Evolutionary conservation across 2,113 vertebrate species (phyloP).

Genomic region (Hippocampus comes): DNA sequence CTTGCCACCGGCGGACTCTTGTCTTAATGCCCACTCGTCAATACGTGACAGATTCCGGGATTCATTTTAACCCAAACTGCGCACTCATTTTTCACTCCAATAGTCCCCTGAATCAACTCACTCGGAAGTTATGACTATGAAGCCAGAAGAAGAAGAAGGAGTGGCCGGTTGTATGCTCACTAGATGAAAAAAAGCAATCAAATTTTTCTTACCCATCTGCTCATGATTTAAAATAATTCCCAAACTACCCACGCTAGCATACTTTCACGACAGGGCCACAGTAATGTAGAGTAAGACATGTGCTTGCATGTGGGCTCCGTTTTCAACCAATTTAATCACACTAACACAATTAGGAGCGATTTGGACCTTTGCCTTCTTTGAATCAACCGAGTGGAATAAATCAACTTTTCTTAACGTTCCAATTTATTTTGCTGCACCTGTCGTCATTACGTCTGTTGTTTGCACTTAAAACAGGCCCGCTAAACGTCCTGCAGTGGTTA

Average conservation of each 20-base stretch:
- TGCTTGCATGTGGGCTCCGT: slow-evolving; percentile 22
- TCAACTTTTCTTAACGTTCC: no score
- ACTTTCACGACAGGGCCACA: slow-evolving; percentile 45
- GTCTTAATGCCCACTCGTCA: slow-evolving; percentile 42
- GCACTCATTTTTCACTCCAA: slow-evolving; percentile 8
- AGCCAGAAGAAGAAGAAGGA: not conserved
- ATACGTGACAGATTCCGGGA: slow-evolving; percentile 41
- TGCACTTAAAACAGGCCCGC: no score
- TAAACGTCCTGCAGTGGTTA: no score
- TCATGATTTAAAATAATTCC: slow-evolving; percentile 60
- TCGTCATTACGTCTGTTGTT: no score
- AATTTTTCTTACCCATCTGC: slow-evolving; percentile 54
- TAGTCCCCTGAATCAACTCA: slow-evolving; percentile 26
- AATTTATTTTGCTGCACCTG: no score
- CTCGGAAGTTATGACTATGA: slow-evolving; percentile 17
- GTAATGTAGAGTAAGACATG: slow-evolving; percentile 42
- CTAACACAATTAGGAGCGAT: not conserved
- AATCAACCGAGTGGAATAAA: no score
- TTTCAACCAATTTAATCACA: slow-evolving; percentile 19
- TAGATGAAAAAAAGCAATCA: slow-evolving; percentile 37
- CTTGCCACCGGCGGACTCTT: slow-evolving; percentile 31
- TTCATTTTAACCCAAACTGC: slow-evolving; percentile 30
- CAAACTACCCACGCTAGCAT: slow-evolving; percentile 51
- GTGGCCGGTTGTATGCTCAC: slow-evolving; percentile 25
- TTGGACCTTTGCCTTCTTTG: no score